These are phyloP conservation scores for Drosophila melanica DNA, from an alignment of 1,140 invertebrate genomes.

Conservation along the genomic window DNA sequence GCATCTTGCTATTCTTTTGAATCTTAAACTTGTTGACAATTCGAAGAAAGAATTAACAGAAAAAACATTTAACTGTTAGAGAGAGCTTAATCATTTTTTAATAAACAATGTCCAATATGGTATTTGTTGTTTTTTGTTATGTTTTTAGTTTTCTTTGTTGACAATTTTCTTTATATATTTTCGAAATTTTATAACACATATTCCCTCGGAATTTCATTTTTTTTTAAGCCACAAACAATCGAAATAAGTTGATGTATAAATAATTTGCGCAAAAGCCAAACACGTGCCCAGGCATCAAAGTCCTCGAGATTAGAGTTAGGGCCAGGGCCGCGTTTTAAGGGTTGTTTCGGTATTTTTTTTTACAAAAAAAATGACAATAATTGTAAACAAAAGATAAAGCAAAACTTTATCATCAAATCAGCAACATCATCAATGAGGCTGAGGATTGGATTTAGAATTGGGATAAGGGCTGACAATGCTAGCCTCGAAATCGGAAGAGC, in stretches of 20 bases:
- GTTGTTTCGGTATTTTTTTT: conserved; percentile 32
- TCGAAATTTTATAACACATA: background rate
- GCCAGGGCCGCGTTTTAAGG: conserved; percentile 15
- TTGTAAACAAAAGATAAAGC: conserved; percentile 59
- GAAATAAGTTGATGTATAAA: conserved; percentile 32
- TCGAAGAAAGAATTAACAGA: too few species aligned
- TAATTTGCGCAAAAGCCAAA: conserved; percentile 50
- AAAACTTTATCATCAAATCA: conserved; percentile 43
- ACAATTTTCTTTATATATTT: background rate
- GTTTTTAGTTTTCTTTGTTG: too few species aligned
- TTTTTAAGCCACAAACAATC: conserved; percentile 21
- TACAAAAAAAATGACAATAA: conserved; percentile 34
- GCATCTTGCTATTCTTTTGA: too few species aligned
- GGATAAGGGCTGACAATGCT: conserved; percentile 14
- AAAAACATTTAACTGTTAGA: too few species aligned
- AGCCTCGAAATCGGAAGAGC: conserved; percentile 23
- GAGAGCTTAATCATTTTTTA: too few species aligned
- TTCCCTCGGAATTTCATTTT: background rate
- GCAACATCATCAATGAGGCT: conserved; percentile 44
- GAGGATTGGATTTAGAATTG: conserved; percentile 18
- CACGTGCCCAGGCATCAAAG: conserved; percentile 45
- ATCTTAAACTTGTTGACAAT: too few species aligned
- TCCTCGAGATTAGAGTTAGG: background rate
- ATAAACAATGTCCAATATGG: too few species aligned
- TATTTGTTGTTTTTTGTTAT: too few species aligned